Base-by-base conservation (phyloP, 1,140 invertebrate genomes). In the Batillaria attramentaria region DNA sequence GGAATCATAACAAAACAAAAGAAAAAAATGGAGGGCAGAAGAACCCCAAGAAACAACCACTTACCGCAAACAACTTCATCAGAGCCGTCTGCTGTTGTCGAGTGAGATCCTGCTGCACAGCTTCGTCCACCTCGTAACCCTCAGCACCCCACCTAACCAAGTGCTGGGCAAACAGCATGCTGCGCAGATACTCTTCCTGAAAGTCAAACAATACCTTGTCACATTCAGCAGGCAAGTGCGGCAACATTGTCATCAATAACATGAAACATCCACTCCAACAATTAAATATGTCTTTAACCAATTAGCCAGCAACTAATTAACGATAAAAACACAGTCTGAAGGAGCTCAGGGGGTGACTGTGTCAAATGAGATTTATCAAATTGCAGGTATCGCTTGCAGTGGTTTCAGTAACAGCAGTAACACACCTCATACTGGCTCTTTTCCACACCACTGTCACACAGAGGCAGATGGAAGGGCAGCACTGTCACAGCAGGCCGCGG, bases 41-140 rank as follows among this genome's bases (percentile, higher is more conserved):
- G n/a, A n/a, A 78, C 20, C 8, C 18, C 18, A 24, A 60, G 37
- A 42, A 54, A 72, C 10, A 37, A 41, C 2, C 31, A 82, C 91
- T 93, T 91, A 97, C 95, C 31, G 96, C 96, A 93, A 99, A 98
- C 33, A 98, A 89, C 91, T 97, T 97, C 79, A 98, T 93, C 39
- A 97, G 93, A n/a, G 94, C 93, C 89, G 97, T 94, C 81, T 95
- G 94, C 6, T 93, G 78, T 41, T 83, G 79, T 83, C 84, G 85
- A 65, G 77, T 68, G 18, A 83, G 74, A 35, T 88, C 93, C 86
- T 94, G 94, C 10, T 93, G 92, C 13, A 92, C 91, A 54, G 94
- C 92, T 10, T 95, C 94, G 78, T 87, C 82, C 57, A 91, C 90
- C 46, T 94, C 92, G 13, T 95, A 93, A 78, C 87, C 82, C 42